Percentiles rank a stretch among this genome's conserved stretches.
Evolutionary conservation across 92 coral and sea anemone genomes (phyloP).

Genomic region (Blastomussa wellsi): DNA sequence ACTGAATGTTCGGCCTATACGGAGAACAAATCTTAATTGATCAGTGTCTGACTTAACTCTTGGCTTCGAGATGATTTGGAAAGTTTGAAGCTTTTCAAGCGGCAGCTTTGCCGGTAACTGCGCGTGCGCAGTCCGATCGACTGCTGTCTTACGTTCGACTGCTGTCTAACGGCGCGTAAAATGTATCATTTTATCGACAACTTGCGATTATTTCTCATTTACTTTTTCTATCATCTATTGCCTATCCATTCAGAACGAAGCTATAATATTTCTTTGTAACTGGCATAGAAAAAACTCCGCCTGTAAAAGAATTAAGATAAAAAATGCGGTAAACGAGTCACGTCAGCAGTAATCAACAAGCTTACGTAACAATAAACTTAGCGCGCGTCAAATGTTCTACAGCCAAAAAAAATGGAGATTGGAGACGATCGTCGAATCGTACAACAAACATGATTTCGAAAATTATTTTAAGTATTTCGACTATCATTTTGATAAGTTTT

Average conservation of each 20-base stretch:
- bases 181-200: neutral
- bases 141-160: neutral
- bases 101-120: no score
- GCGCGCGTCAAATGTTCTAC: neutral
- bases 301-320: neutral
- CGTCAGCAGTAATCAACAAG: neutral
- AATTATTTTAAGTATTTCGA: neutral
- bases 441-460: neutral
- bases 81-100: no score
- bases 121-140: neutral
- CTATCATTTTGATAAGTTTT: neutral
- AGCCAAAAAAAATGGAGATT: neutral
- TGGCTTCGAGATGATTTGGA: no score
- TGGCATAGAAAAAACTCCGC: neutral
- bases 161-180: neutral
- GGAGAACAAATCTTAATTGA: no score
- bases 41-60: no score
- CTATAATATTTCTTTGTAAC: neutral
- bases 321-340: neutral
- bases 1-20: no score
- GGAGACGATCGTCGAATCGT: neutral
- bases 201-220: neutral
- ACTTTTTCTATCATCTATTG: neutral
- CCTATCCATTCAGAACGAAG: neutral
- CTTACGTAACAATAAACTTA: neutral